Percentiles rank a stretch among this genome's conserved stretches.
These are phyloP conservation scores for Andricus curvator DNA, from an alignment of 2,888 invertebrate species.

Conservation along the genomic window DNA sequence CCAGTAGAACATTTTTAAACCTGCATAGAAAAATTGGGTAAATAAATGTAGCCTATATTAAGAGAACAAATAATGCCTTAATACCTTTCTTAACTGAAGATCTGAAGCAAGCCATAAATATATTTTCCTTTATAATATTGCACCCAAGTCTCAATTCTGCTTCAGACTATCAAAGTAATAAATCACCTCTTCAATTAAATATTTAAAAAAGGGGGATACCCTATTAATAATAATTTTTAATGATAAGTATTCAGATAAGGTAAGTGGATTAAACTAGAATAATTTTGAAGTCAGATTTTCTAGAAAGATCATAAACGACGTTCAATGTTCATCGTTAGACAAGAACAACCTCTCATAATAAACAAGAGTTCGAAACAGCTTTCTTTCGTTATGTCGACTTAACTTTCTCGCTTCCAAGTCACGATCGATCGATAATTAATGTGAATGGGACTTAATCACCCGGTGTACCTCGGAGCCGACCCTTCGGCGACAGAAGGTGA, in stretches of 20 bases:
- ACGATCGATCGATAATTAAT: conserved; percentile 55
- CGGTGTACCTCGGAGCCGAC: conserved; percentile 48
- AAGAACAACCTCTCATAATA: conserved; percentile 5
- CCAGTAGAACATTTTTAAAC: too few species aligned
- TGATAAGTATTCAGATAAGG: not conserved
- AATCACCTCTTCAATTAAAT: not conserved
- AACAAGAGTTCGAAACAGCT: not conserved
- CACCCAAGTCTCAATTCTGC: not conserved
- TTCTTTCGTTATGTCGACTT: conserved; percentile 13
- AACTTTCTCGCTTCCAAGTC: conserved; percentile 42
- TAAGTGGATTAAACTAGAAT: not conserved
- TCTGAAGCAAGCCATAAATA: too few species aligned
- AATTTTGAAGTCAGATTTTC: not conserved
- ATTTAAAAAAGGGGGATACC: not conserved
- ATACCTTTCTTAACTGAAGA: too few species aligned
- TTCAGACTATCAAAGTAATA: not conserved
- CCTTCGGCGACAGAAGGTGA: conserved; percentile 49
- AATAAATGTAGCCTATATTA: too few species aligned
- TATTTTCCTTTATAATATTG: not conserved
- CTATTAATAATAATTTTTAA: not conserved
- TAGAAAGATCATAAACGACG: not conserved
- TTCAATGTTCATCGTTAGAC: not conserved
- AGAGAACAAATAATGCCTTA: too few species aligned
- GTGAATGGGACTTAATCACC: conserved; percentile 47
- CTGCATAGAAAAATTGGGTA: too few species aligned